Evolutionary conservation across 2,888 invertebrate species (phyloP).

Genomic region (Patella pellucida): DNA sequence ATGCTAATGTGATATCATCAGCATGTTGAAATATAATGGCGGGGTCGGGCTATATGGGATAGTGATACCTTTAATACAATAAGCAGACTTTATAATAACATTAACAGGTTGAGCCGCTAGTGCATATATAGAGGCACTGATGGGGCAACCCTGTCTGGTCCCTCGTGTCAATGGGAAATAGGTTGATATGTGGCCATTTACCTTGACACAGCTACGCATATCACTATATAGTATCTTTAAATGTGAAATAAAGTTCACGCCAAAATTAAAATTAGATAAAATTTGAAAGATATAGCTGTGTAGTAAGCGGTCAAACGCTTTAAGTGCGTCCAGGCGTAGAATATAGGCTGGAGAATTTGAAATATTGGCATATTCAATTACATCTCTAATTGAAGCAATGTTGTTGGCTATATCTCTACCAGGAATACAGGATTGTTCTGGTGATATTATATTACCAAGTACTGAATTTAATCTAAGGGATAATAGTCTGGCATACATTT

Average conservation of each 20-base stretch:
- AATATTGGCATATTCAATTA: slow-evolving; percentile 37
- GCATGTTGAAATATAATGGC: too few species aligned
- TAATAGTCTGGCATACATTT: slow-evolving; percentile 42
- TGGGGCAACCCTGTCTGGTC: neutral
- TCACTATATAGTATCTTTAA: slow-evolving; percentile 11
- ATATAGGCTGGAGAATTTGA: slow-evolving; percentile 35
- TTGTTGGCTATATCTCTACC: slow-evolving; percentile 44
- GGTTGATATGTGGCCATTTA: slow-evolving; percentile 27
- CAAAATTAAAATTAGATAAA: slow-evolving; percentile 11
- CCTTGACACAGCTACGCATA: slow-evolving; percentile 34
- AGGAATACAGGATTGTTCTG: slow-evolving; percentile 35
- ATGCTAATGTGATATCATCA: too few species aligned
- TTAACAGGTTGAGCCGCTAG: too few species aligned
- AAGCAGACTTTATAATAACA: too few species aligned
- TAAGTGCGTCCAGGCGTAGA: slow-evolving; percentile 44
- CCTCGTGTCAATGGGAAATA: neutral
- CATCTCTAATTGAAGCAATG: slow-evolving; percentile 36
- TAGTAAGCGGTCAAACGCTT: slow-evolving; percentile 44
- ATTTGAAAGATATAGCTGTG: slow-evolving; percentile 36
- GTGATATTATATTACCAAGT: too few species aligned
- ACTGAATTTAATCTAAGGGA: slow-evolving; percentile 11
- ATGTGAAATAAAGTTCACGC: slow-evolving; percentile 11
- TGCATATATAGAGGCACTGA: too few species aligned
- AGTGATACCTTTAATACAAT: too few species aligned
- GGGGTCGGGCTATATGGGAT: too few species aligned